Base-by-base conservation (phyloP, 2,888 invertebrate genomes). In the Rotaria sp. region DNA sequence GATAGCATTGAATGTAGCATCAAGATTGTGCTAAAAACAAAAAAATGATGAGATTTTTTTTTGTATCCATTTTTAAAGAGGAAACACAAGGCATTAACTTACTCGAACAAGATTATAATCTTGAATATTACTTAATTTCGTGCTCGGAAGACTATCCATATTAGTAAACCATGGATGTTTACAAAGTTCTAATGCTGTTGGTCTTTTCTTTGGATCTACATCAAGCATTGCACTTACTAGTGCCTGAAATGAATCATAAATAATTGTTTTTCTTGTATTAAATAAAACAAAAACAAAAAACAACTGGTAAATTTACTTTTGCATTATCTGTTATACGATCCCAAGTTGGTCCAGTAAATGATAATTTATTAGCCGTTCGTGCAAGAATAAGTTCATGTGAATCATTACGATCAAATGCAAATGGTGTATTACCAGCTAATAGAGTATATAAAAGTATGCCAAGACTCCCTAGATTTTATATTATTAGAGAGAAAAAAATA, bases 361-460 rank as follows among this genome's bases (percentile, higher is more conserved):
- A 10, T 45, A 80, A 41, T 80, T 80, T 80, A n/a, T n/a, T 18
- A 10, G 41, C 45, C 15, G 80, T 80, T 45, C 80, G 80, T 45
- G 41, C 41, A 45, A 80, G 45, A 13, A 80, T 80, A 11, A 80
- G 10, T 13, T 80, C 80, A 45, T 80, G 41, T 4, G 80, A 45
- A 80, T 80, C 80, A 15, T 80, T 80, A 45, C 80, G 80, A 30
- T 50, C 48, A 85, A 86, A n/a, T 80, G 59, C 57, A 85, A 86
- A 86, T 35, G 86, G 86, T 75, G 84, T 86, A 75, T 85, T 86
- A 38, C 91, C 91, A 85, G 91, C 91, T 85, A 91, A 88, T 91
- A 91, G 96, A 86, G 97, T 97, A 91, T 96, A 99, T 0, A 99
- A 93, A 86, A 99, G 93, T 55, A 99, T 96, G 88, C 99, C 99